Percentiles rank a stretch among this genome's conserved stretches.
phyloP scores from a whole-genome alignment of 30 jellyfish, hydroid and myxozoan genomes.

The Catostylus mosaicus region DNA sequence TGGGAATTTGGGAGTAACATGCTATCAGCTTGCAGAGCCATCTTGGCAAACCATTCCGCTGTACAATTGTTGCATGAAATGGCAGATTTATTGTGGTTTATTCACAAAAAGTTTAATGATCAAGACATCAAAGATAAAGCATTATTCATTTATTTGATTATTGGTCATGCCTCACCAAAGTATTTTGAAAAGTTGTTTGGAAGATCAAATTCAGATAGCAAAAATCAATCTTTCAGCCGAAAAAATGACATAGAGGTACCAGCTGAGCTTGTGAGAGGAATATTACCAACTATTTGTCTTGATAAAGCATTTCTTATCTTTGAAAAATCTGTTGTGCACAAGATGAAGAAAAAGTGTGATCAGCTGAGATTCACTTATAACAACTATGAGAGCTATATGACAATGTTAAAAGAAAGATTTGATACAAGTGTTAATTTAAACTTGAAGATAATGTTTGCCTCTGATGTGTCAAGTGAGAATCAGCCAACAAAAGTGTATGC shows the following conservation, averaged over 20 bases:
- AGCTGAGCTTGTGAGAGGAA: slow-evolving; percentile 56
- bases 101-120: slow-evolving; percentile 35
- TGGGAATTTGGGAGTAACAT: slow-evolving; percentile 54
- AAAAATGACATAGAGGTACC: slow-evolving; percentile 45
- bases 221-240: slow-evolving; percentile 20
- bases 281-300: slow-evolving; percentile 41
- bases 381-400: slow-evolving; percentile 11
- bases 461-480: not conserved
- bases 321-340: slow-evolving; percentile 5
- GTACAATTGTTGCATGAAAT: slow-evolving; percentile 38
- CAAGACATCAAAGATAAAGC: slow-evolving; percentile 76
- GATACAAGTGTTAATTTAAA: slow-evolving; percentile 27
- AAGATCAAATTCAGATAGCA: slow-evolving; percentile 18
- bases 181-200: slow-evolving; percentile 37
- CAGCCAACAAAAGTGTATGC: slow-evolving; percentile 34
- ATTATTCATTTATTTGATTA: slow-evolving; percentile 59
- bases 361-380: not conserved
- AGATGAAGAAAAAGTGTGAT: not conserved
- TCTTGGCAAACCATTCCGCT: slow-evolving; percentile 39
- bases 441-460: slow-evolving; percentile 1
- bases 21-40: slow-evolving; percentile 40
- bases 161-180: slow-evolving; percentile 82
- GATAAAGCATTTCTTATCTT: slow-evolving; percentile 22
- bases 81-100: slow-evolving; percentile 51
- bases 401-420: slow-evolving; percentile 4